Conservation (phyloP, 2,888 invertebrate species). For the Drosophila helvetica region DNA sequence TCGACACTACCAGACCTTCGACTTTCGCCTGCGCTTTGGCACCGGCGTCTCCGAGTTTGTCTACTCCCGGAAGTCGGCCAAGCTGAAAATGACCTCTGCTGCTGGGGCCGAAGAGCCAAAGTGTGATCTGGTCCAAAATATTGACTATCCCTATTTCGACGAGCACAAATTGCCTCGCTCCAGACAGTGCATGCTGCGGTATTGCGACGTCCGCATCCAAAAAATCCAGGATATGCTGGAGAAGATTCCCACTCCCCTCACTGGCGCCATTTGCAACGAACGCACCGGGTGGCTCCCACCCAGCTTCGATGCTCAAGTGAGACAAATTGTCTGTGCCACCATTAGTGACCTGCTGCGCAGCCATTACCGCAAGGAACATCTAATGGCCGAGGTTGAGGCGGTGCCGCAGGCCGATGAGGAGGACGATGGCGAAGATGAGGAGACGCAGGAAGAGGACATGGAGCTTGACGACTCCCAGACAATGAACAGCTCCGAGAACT, state of each 20-base stretch:
- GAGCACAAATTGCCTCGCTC: constrained; percentile 91
- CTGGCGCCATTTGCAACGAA: constrained; percentile 87
- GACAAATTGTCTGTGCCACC: constrained; percentile 89
- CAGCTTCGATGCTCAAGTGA: constrained; percentile 88
- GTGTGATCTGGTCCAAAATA: constrained; percentile 74
- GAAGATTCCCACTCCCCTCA: constrained; percentile 87
- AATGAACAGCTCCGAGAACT: constrained; percentile 35
- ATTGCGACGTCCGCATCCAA: constrained; percentile 91
- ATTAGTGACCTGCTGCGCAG: constrained; percentile 85
- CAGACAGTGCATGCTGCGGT: constrained; percentile 95
- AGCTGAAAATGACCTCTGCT: constrained; percentile 56
- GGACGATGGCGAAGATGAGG: constrained; percentile 57
- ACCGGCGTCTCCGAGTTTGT: constrained; percentile 82
- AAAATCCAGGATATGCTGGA: constrained; percentile 91
- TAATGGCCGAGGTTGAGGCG: constrained; percentile 78
- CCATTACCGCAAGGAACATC: constrained; percentile 79
- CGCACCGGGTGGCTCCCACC: constrained; percentile 92
- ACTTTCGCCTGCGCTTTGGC: constrained; percentile 87
- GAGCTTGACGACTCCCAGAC: constrained; percentile 58
- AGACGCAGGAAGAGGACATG: constrained; percentile 67
- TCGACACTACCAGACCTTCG: constrained; percentile 94
- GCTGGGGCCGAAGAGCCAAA: constrained; percentile 69
- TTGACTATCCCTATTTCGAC: constrained; percentile 85
- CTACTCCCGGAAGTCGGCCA: constrained; percentile 69
- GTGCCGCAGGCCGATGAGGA: constrained; percentile 67